phyloP scores from a whole-genome alignment of 2,888 invertebrate species.

The Hirudinaria manillensis region DNA sequence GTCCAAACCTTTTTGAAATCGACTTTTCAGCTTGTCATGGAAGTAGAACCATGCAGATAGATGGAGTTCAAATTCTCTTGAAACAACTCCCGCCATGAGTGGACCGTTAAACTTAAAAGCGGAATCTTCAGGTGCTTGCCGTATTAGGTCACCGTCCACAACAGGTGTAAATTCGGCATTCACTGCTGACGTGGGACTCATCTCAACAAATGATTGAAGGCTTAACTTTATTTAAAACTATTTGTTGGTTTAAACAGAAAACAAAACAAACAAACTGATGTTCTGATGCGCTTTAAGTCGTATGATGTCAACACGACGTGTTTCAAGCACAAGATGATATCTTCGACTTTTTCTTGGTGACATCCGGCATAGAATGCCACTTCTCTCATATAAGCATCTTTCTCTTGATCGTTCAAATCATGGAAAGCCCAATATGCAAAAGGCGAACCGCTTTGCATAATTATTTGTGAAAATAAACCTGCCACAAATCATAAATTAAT shows the following conservation, averaged over 20 bases:
- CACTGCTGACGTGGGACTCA: background rate
- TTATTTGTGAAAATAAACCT: constrained; percentile 48
- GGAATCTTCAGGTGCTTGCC: background rate
- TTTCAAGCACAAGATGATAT: constrained; percentile 33
- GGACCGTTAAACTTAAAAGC: background rate
- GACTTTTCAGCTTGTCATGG: background rate
- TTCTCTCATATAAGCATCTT: constrained; percentile 24
- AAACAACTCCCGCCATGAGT: constrained; percentile 6
- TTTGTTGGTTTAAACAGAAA: background rate
- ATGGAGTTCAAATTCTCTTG: background rate
- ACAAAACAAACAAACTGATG: background rate
- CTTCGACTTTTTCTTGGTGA: constrained; percentile 19
- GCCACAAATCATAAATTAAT: background rate
- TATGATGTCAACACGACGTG: background rate
- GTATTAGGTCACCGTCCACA: background rate
- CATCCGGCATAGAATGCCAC: constrained; percentile 28
- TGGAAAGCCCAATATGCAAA: constrained; percentile 47
- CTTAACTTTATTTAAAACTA: background rate
- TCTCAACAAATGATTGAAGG: background rate
- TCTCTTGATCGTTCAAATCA: constrained; percentile 28
- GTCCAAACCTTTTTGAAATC: background rate
- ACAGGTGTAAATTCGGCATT: background rate
- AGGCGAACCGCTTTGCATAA: constrained; percentile 50
- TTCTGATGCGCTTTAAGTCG: background rate
- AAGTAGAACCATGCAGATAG: background rate